Conservation (phyloP, 2,888 invertebrate genomes). For the Hecatera dysodea region DNA sequence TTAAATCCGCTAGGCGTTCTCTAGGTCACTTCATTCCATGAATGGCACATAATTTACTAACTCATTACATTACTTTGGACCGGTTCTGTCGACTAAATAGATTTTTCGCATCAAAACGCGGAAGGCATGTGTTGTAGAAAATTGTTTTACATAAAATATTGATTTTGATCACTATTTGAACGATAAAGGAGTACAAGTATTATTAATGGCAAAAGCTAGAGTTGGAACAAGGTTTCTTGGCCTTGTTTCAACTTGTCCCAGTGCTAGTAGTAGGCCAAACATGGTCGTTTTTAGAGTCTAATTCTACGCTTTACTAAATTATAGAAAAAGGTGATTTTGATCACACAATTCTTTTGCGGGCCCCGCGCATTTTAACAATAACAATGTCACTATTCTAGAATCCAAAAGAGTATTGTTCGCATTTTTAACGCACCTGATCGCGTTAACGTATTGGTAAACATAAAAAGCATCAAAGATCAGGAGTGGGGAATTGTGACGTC, state of each 20-base stretch:
- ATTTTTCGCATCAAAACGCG: conserved; percentile 44
- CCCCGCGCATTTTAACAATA: too few relatives aligned
- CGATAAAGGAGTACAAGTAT: conserved; percentile 1
- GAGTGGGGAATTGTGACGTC: too few relatives aligned
- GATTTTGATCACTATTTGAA: conserved; percentile 42
- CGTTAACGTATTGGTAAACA: too few relatives aligned
- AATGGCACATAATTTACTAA: conserved; percentile 60
- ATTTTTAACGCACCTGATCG: too few relatives aligned
- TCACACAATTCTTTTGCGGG: too few relatives aligned
- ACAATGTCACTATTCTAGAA: too few relatives aligned
- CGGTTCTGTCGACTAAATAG: conserved; percentile 35
- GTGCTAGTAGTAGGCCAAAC: neutral
- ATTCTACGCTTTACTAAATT: neutral
- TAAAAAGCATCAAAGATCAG: too few relatives aligned
- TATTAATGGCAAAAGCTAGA: conserved; percentile 3
- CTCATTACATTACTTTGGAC: conserved; percentile 52
- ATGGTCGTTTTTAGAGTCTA: neutral
- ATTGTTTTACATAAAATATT: conserved; percentile 44
- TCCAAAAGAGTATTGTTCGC: too few relatives aligned
- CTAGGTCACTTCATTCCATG: conserved; percentile 52
- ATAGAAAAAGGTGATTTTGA: neutral
- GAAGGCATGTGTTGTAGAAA: conserved; percentile 32
- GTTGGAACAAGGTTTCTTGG: neutral
- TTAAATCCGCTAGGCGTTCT: conserved; percentile 55
- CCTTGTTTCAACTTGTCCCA: neutral